Evolutionary conservation across 2,888 invertebrate genomes (phyloP), one percentile per base, ranked within the genome.

Genomic region (Drosophila ustulata): DNA sequence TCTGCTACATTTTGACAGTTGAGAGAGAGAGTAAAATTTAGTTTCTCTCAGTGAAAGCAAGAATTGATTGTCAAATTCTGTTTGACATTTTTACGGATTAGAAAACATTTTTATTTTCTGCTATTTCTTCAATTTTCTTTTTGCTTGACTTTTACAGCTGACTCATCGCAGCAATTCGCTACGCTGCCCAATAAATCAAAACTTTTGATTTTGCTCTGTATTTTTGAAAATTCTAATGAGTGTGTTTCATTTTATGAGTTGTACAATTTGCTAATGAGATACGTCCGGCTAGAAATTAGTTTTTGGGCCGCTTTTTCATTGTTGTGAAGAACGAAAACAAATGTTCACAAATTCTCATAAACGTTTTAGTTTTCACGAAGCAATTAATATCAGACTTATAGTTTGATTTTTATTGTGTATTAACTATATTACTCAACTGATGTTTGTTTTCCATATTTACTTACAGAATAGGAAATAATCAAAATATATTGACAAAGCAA

Each of bases 341-440:
- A 77, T 77, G 52, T 58, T 66, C 63, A 65, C 72, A 83, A 75
- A 61, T 78, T 72, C 51, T 43, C 43, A 26, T 13, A 57, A 55
- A 56, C 6, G 28, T 46, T 56, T 66, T 1, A 45, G 13, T 47
- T 52, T 56, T 55, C 32, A 50, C 30, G 3, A 39, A 25, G 32
- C 58, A 43, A 67, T 80, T 64, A 55, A 63, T 71, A 34, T 52
- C 4, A 46, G 11, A 11, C 4, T 26, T 7, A 23, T 52, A 28
- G 11, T 1, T 26, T 41, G 23, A 47, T 23, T 41, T 41, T n/a
- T 34, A 34, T 4, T 34, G 11, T 34, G 34, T 34, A 34, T 11
- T 34, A 39, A 39, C 0, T 39, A n/a, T 39, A n/a, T n/a, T 39
- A 39, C 8, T 34, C 2, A 30, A 30, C 30, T 1, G 11, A 34